A percentile compares a stretch with the other conserved stretches of the same genome.
phyloP scores from a whole-genome alignment of 2,888 invertebrate species.

The Meteorus cinctellus region DNA sequence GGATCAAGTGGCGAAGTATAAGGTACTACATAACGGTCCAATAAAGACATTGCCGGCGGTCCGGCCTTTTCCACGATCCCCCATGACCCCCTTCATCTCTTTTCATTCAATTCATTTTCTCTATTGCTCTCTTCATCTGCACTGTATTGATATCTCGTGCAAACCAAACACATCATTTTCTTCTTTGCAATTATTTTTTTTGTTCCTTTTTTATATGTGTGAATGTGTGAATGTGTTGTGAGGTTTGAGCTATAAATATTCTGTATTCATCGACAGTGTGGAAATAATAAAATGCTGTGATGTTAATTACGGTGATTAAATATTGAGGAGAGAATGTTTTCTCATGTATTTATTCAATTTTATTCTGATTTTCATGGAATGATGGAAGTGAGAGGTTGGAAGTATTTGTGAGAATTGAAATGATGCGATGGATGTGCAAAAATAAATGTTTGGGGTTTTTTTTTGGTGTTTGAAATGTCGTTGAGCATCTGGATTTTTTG shows the following conservation, averaged over 20 bases:
- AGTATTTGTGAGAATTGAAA: no score
- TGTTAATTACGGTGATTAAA: conserved; percentile 54
- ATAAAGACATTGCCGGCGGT: conserved; percentile 44
- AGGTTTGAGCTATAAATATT: no score
- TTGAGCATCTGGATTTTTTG: no score
- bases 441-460: no score
- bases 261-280: conserved; percentile 9
- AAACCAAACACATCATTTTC: conserved; percentile 51
- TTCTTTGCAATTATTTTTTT: conserved; percentile 37
- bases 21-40: conserved; percentile 41
- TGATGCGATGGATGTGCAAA: no score
- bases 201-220: conserved; percentile 1
- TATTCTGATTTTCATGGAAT: no score
- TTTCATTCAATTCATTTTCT: neutral
- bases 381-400: no score
- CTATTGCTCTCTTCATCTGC: neutral
- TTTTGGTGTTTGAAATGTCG: no score
- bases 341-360: conserved; percentile 23
- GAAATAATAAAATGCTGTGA: conserved; percentile 38
- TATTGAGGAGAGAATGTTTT: conserved; percentile 6
- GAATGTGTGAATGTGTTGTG: neutral
- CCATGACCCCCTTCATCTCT: conserved; percentile 28
- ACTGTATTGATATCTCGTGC: conserved; percentile 31
- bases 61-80: conserved; percentile 46
- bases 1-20: conserved; percentile 44